Conservation (phyloP, 2,797 vertebrate genomes). For the Lindbergichthys nudifrons region DNA sequence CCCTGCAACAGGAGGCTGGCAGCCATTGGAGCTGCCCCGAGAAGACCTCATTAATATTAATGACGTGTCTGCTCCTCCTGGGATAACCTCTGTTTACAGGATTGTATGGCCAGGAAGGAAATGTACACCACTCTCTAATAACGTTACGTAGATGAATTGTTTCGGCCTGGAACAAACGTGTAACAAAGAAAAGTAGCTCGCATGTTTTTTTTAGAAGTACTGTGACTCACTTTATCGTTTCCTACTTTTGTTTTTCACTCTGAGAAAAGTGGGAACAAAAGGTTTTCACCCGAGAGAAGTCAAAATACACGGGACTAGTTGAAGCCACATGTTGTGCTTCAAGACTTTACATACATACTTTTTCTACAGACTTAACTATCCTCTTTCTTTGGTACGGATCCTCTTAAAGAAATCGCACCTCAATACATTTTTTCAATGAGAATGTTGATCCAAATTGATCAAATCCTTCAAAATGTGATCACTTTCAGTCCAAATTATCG, state of each 20-base stretch:
- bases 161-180: conserved; percentile 28
- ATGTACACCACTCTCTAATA: conserved; percentile 49
- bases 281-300: conserved; percentile 22
- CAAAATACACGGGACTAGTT: background rate
- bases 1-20: conserved; percentile 61
- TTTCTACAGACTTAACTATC: too few species aligned
- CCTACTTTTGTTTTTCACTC: conserved; percentile 44
- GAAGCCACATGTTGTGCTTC: background rate
- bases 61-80: conserved; percentile 49
- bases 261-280: conserved; percentile 4
- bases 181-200: conserved; percentile 7
- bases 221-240: conserved; percentile 43
- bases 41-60: conserved; percentile 74
- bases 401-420: too few species aligned
- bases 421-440: too few species aligned
- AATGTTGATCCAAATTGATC: too few species aligned
- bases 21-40: conserved; percentile 52
- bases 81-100: conserved; percentile 52
- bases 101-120: conserved; percentile 51
- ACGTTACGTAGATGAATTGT: conserved; percentile 20
- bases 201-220: conserved; percentile 5
- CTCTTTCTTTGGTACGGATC: too few species aligned
- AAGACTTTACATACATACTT: background rate
- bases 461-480: too few species aligned
- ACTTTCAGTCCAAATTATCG: too few species aligned